phyloP scores from a whole-genome alignment of 2,797 vertebrate species.

The Aratinga solstitialis region DNA sequence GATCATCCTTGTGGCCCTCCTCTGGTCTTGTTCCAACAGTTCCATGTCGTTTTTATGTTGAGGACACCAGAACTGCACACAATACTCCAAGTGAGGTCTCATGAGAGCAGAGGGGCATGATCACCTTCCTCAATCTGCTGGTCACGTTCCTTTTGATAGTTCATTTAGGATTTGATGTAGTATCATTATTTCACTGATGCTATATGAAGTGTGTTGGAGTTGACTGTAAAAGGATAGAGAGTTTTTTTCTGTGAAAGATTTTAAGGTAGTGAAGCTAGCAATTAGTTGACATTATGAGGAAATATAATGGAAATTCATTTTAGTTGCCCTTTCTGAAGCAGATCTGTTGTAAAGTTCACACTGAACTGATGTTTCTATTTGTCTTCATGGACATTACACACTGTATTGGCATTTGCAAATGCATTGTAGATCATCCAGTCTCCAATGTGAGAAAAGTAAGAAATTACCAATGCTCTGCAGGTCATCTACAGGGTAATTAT shows the following conservation, averaged over 20 bases:
- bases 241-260: not conserved
- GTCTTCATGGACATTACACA: not conserved
- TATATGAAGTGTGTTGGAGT: not conserved
- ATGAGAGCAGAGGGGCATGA: too few species aligned
- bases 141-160: not conserved
- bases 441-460: not conserved
- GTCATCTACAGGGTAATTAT: not conserved
- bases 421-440: not conserved
- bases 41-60: too few species aligned
- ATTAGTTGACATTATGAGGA: conserved; percentile 37
- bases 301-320: conserved; percentile 18
- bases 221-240: not conserved
- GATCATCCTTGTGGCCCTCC: too few species aligned
- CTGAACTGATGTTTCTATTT: conserved; percentile 38
- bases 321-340: conserved; percentile 12
- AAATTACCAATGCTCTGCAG: not conserved
- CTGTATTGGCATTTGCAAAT: not conserved
- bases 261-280: not conserved
- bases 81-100: too few species aligned
- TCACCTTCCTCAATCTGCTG: too few species aligned
- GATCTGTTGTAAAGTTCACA: conserved; percentile 1
- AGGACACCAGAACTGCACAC: too few species aligned
- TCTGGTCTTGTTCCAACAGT: too few species aligned
- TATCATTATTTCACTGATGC: not conserved
- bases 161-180: not conserved